Percentiles rank a stretch among this genome's conserved stretches.
Conservation (phyloP, 2,797 vertebrate genomes). For the Scyliorhinus canicula region DNA sequence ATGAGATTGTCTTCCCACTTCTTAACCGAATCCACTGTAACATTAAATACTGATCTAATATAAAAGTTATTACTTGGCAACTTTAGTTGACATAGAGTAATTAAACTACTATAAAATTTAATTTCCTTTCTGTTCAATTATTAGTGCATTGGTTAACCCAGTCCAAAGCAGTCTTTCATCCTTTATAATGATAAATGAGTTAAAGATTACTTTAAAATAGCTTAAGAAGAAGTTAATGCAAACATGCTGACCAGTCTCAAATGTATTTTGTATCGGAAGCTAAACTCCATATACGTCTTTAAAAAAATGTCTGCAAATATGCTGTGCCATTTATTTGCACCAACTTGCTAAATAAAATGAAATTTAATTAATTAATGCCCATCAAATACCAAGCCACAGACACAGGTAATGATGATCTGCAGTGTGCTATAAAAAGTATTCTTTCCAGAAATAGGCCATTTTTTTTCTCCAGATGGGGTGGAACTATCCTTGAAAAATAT, state of each 20-base stretch:
- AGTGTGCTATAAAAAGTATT: neutral
- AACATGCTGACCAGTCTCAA: neutral
- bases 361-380: slow-evolving; percentile 21
- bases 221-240: neutral
- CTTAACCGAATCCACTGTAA: neutral
- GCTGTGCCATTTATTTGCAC: neutral
- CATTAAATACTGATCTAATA: neutral
- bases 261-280: neutral
- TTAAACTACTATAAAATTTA: neutral
- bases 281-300: neutral
- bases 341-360: neutral
- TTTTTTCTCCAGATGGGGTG: neutral
- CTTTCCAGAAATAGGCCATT: neutral
- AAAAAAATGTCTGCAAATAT: neutral
- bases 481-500: neutral
- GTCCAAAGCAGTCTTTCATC: neutral
- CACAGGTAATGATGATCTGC: neutral
- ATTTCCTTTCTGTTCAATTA: neutral
- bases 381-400: neutral
- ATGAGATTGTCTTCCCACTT: neutral
- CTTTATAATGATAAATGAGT: slow-evolving; percentile 20
- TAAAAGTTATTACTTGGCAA: slow-evolving; percentile 12
- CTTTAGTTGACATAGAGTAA: neutral
- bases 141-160: slow-evolving; percentile 1
- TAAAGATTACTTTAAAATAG: neutral